Evolutionary conservation across 2,888 invertebrate species (phyloP).

Genomic region (Brachypalpus laphriformis): DNA sequence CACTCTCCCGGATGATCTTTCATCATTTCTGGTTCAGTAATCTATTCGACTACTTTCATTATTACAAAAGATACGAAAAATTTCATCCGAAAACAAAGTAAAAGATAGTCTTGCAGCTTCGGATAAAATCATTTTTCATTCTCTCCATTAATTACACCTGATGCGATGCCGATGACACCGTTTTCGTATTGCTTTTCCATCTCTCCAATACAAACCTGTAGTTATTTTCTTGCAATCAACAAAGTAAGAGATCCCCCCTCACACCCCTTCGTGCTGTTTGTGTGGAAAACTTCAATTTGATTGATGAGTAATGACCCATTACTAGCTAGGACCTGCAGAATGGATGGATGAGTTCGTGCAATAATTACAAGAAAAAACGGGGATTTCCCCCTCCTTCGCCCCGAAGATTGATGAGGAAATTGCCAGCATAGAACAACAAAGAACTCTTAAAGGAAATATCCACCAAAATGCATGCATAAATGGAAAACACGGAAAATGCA

Average conservation of each 20-base stretch:
- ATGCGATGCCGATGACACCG: constrained; percentile 16
- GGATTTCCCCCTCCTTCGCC: background rate
- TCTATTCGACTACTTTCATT: background rate
- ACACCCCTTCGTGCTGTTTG: constrained; percentile 1
- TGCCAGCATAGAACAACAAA: constrained; percentile 24
- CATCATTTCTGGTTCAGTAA: background rate
- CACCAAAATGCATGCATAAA: constrained; percentile 35
- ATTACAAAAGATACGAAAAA: background rate
- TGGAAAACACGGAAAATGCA: constrained; percentile 49
- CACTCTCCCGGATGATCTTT: background rate
- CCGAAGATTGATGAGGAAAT: constrained; percentile 59
- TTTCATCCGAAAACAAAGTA: background rate
- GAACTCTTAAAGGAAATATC: background rate
- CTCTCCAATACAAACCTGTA: background rate
- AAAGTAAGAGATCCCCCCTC: background rate
- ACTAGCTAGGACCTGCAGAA: background rate
- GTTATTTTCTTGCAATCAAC: background rate
- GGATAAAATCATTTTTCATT: constrained; percentile 45
- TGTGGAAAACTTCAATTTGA: constrained; percentile 52
- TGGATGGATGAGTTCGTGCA: constrained; percentile 48
- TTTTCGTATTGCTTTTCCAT: background rate
- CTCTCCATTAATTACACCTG: constrained; percentile 58
- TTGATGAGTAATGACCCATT: constrained; percentile 54
- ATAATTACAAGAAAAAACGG: constrained; percentile 38
- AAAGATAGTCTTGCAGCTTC: background rate